phyloP scores from a whole-genome alignment of 2,113 vertebrate genomes.

The Sinocyclocheilus grahami region DNA sequence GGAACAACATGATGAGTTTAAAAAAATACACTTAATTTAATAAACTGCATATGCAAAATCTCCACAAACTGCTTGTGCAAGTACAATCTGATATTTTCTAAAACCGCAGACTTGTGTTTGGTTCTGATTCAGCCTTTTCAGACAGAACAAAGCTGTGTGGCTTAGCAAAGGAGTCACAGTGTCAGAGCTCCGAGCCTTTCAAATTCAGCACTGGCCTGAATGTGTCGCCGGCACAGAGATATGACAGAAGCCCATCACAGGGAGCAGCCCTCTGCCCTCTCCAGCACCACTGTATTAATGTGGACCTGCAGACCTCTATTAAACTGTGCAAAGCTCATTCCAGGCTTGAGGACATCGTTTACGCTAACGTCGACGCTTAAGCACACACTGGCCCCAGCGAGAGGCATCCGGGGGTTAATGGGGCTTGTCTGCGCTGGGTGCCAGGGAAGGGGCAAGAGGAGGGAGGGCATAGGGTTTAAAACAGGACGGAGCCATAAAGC shows the following conservation, averaged over 20 bases:
- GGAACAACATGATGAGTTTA: not conserved
- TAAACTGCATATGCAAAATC: not conserved
- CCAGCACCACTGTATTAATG: slow-evolving; percentile 76
- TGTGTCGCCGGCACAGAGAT: slow-evolving; percentile 59
- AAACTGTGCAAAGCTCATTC: slow-evolving; percentile 79
- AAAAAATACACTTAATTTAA: not conserved
- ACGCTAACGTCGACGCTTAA: slow-evolving; percentile 78
- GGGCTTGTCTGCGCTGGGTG: slow-evolving; percentile 70
- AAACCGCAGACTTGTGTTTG: not conserved
- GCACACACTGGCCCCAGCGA: slow-evolving; percentile 78
- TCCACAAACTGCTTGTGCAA: not conserved
- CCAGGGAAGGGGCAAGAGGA: slow-evolving; percentile 51
- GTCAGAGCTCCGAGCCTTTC: not conserved
- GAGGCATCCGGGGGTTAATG: slow-evolving; percentile 81
- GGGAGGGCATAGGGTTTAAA: slow-evolving; percentile 50
- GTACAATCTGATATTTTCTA: not conserved
- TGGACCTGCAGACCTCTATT: slow-evolving; percentile 76
- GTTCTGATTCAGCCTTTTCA: slow-evolving; percentile 4
- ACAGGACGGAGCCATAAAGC: slow-evolving; percentile 53
- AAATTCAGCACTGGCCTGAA: slow-evolving; percentile 50
- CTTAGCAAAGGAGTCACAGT: slow-evolving; percentile 14
- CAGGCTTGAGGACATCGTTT: slow-evolving; percentile 72
- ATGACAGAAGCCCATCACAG: slow-evolving; percentile 58
- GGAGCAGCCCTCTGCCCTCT: slow-evolving; percentile 29
- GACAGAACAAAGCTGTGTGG: not conserved